Evolutionary conservation across 2,888 invertebrate genomes (phyloP).

Genomic region (Archips xylosteana): DNA sequence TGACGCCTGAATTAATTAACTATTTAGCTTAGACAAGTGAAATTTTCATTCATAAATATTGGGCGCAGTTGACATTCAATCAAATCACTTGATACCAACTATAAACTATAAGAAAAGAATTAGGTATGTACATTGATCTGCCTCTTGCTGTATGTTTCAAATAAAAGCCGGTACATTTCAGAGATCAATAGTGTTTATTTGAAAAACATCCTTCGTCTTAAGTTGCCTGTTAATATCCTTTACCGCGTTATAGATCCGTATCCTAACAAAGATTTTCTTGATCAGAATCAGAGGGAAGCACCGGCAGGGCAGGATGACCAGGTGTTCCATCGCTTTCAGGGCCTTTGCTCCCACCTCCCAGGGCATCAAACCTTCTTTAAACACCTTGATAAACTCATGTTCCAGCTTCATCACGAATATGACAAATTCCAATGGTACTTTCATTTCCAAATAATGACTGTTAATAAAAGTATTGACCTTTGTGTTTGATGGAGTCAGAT

Average conservation of each 20-base stretch:
- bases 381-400: neutral
- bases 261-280: conserved; percentile 7
- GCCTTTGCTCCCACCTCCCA: neutral
- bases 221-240: neutral
- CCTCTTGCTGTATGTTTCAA: neutral
- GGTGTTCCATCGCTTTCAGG: neutral
- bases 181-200: neutral
- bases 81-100: too few species aligned
- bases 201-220: neutral
- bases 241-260: conserved; percentile 6
- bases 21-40: too few species aligned
- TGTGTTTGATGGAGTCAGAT: neutral
- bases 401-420: conserved; percentile 9
- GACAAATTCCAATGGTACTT: neutral
- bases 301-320: conserved; percentile 5
- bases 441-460: conserved; percentile 6
- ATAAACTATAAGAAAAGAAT: neutral
- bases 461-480: neutral
- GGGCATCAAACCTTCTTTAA: neutral
- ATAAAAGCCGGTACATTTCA: neutral
- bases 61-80: too few species aligned
- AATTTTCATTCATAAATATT: too few species aligned
- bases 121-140: neutral
- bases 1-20: too few species aligned
- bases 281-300: conserved; percentile 6